Evolutionary conservation across 2,113 vertebrate genomes (phyloP).

Genomic region (Accipiter cooperii): DNA sequence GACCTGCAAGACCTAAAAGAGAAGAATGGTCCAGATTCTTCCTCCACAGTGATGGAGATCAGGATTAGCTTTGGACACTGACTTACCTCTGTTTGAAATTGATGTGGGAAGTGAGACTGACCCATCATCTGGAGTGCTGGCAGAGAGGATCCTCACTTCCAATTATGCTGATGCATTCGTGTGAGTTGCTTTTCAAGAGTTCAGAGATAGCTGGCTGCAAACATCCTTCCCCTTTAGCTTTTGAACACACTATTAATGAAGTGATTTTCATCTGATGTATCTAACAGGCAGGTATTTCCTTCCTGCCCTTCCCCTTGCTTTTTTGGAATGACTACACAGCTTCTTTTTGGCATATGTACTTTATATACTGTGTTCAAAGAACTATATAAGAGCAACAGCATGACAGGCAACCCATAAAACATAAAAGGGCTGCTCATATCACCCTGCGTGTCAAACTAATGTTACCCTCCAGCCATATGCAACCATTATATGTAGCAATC

Average conservation of each 20-base stretch:
- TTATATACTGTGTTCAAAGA: conserved; percentile 48
- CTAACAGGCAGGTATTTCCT: conserved; percentile 59
- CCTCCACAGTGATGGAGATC: background rate
- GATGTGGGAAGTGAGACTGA: background rate
- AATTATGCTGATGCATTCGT: background rate
- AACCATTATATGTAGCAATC: conserved; percentile 8
- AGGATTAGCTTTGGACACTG: background rate
- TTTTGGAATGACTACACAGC: conserved; percentile 55
- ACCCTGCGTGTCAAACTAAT: background rate
- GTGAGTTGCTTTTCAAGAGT: background rate
- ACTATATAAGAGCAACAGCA: conserved; percentile 23
- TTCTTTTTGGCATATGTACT: conserved; percentile 42
- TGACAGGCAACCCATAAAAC: conserved; percentile 57
- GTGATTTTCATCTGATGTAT: conserved; percentile 24
- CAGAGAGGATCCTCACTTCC: background rate
- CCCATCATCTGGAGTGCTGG: background rate
- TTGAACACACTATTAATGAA: conserved; percentile 28
- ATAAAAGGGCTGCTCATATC: conserved; percentile 49
- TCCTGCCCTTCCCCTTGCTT: conserved; percentile 36
- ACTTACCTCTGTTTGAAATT: background rate
- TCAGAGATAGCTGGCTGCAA: conserved; percentile 18
- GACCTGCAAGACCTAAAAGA: background rate
- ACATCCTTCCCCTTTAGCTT: background rate
- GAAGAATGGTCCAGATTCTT: background rate
- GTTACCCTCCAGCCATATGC: conserved; percentile 47